These are phyloP conservation scores for Eospalax fontanierii DNA, from an alignment of 2,797 vertebrate genomes.

Conservation along the genomic window DNA sequence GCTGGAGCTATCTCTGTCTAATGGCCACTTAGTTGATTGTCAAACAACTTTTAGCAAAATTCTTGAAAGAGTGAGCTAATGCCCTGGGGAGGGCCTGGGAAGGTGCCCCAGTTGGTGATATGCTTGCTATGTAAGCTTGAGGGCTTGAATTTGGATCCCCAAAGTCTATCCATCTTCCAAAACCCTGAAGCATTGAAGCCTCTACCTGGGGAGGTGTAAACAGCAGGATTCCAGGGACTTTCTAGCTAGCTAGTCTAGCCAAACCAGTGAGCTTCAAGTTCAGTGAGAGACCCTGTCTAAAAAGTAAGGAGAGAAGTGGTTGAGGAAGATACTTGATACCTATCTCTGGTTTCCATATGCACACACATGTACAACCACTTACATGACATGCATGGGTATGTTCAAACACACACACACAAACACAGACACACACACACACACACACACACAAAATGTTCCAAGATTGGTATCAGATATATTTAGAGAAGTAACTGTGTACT, in stretches of 20 bases:
- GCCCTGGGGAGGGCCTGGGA: neutral
- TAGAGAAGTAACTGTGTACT: neutral
- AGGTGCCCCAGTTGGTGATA: neutral
- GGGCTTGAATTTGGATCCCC: neutral
- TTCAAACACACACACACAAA: neutral
- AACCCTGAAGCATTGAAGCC: neutral
- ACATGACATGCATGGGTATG: too few relatives aligned
- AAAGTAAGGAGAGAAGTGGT: neutral
- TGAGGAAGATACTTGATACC: neutral
- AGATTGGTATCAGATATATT: slow-evolving; percentile 2
- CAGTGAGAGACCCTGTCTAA: neutral
- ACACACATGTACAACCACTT: neutral
- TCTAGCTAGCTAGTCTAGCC: neutral
- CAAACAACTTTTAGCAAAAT: slow-evolving; percentile 26
- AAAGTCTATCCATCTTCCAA: neutral
- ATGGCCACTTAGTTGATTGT: neutral
- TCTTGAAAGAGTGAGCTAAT: slow-evolving; percentile 3
- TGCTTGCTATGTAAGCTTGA: neutral
- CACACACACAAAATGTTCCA: neutral
- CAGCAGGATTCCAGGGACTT: neutral
- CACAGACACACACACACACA: neutral
- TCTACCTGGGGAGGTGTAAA: neutral
- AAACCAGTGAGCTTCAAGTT: neutral
- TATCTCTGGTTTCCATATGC: neutral
- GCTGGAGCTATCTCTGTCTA: neutral